Percentiles rank a stretch among this genome's conserved stretches.
These are phyloP conservation scores for Etheostoma nigrum DNA, from an alignment of 2,797 vertebrate genomes.

Conservation along the genomic window DNA sequence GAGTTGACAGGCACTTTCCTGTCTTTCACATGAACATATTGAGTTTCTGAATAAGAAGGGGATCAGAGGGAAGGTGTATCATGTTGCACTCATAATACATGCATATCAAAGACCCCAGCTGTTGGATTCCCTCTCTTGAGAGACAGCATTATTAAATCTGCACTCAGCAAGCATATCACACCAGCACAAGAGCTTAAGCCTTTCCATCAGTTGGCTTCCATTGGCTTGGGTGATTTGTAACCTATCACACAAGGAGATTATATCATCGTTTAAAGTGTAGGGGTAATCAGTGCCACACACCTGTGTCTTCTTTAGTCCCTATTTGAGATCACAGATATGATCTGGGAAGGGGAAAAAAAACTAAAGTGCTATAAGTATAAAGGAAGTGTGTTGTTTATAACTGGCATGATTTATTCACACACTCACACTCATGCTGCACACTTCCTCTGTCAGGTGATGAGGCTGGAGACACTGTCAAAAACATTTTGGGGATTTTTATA, in stretches of 20 bases:
- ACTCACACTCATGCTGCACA: slow-evolving; percentile 65
- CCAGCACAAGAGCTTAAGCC: slow-evolving; percentile 79
- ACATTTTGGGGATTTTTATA: slow-evolving; percentile 34
- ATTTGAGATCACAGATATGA: slow-evolving; percentile 66
- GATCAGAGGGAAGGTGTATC: slow-evolving; percentile 95
- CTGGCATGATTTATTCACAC: slow-evolving; percentile 69
- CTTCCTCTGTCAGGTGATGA: slow-evolving; percentile 60
- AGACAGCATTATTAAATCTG: slow-evolving; percentile 89
- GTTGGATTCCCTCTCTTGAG: slow-evolving; percentile 93
- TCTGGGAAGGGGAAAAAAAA: slow-evolving; percentile 30
- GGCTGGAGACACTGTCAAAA: slow-evolving; percentile 57
- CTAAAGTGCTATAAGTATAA: slow-evolving; percentile 66
- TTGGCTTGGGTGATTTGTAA: slow-evolving; percentile 87
- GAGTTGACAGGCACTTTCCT: slow-evolving; percentile 86
- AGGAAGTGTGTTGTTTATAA: slow-evolving; percentile 70
- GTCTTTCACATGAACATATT: slow-evolving; percentile 86
- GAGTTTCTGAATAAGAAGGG: slow-evolving; percentile 93
- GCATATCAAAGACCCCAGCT: slow-evolving; percentile 98
- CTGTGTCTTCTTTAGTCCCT: slow-evolving; percentile 87
- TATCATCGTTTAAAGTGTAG: slow-evolving; percentile 89
- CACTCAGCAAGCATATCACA: slow-evolving; percentile 81
- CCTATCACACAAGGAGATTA: slow-evolving; percentile 92
- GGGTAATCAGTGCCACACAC: slow-evolving; percentile 91
- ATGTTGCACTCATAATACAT: slow-evolving; percentile 95
- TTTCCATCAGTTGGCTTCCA: slow-evolving; percentile 75